Evolutionary conservation across 2,113 vertebrate species (phyloP).

Genomic region (Catharus fuscescens): DNA sequence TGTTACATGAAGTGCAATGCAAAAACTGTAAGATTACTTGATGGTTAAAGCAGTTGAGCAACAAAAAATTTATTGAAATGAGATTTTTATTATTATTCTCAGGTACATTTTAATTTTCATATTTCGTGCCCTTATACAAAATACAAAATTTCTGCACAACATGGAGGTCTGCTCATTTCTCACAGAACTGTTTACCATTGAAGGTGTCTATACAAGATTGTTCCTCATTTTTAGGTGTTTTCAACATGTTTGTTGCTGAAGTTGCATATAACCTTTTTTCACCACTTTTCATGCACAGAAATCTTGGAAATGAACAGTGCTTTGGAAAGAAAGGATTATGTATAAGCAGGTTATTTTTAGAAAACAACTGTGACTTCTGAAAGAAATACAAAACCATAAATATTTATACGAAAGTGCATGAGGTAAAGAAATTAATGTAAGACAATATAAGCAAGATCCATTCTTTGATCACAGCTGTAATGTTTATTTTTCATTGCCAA

Average conservation of each 20-base stretch:
- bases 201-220: not conserved
- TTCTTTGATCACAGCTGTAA: slow-evolving; percentile 28
- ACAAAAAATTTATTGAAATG: not conserved
- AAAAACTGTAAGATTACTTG: not conserved
- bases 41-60: not conserved
- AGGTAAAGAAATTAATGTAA: not conserved
- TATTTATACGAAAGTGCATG: not conserved
- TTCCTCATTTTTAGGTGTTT: not conserved
- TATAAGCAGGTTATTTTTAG: slow-evolving; percentile 14
- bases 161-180: not conserved
- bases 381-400: not conserved
- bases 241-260: not conserved
- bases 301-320: not conserved
- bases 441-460: not conserved
- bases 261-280: not conserved
- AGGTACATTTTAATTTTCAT: not conserved
- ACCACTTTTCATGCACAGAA: not conserved
- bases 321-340: not conserved
- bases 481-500: not conserved
- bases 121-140: not conserved
- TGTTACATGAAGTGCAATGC: not conserved
- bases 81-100: not conserved
- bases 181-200: not conserved
- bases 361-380: not conserved
- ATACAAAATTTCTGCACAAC: not conserved